Conservation (phyloP, 2,797 vertebrate species). For the Eleutherodactylus coqui region DNA sequence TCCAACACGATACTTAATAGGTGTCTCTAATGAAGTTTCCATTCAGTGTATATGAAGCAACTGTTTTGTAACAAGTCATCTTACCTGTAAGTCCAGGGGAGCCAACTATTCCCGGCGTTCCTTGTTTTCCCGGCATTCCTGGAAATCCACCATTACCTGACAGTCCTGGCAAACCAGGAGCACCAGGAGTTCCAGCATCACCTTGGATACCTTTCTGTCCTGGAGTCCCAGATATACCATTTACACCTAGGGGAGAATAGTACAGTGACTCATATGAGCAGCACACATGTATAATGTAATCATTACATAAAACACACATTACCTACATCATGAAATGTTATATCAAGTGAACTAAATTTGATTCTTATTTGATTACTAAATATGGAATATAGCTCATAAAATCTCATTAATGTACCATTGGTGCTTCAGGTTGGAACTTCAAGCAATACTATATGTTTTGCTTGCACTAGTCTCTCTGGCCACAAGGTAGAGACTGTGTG, state of each 20-base stretch:
- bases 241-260: slow-evolving; percentile 67
- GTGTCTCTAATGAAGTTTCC: no score
- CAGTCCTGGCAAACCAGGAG: slow-evolving; percentile 78
- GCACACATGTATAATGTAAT: neutral
- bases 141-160: slow-evolving; percentile 65
- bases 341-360: neutral
- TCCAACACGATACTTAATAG: no score
- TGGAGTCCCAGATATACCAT: slow-evolving; percentile 73
- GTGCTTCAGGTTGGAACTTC: neutral
- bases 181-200: slow-evolving; percentile 78
- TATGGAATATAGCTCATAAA: neutral
- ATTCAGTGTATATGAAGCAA: no score
- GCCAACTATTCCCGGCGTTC: slow-evolving; percentile 80
- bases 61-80: slow-evolving; percentile 25
- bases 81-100: slow-evolving; percentile 81
- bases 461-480: no score
- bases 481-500: no score
- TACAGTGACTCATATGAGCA: neutral
- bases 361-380: neutral
- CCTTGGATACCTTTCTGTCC: slow-evolving; percentile 81
- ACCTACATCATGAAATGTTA: neutral
- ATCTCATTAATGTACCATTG: neutral
- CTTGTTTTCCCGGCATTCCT: slow-evolving; percentile 83
- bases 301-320: neutral
- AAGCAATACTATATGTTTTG: no score